A percentile compares a stretch with the other conserved stretches of the same genome.
These are phyloP conservation scores for Monochamus alternatus DNA, from an alignment of 2,888 invertebrate genomes.

Conservation along the genomic window DNA sequence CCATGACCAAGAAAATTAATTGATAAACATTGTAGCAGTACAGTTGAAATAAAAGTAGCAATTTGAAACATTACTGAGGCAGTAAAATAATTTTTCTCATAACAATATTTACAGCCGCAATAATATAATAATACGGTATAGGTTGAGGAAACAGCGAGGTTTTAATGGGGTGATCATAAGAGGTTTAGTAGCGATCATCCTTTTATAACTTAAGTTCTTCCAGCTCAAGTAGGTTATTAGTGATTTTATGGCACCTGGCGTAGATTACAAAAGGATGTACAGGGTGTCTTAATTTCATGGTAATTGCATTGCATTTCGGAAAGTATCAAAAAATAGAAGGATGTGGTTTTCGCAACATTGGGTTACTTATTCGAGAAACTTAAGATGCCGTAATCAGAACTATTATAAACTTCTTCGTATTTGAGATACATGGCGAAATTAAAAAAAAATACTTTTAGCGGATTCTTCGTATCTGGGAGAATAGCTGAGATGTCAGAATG, in stretches of 20 bases:
- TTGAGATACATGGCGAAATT: too few relatives aligned
- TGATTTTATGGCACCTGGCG: slow-evolving; percentile 10
- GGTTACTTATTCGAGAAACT: too few relatives aligned
- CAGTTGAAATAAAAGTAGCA: not conserved
- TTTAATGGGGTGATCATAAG: not conserved
- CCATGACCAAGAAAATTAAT: not conserved
- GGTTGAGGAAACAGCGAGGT: not conserved
- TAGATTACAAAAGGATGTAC: not conserved
- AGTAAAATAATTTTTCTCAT: slow-evolving; percentile 4
- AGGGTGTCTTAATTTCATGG: not conserved
- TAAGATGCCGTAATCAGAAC: too few relatives aligned
- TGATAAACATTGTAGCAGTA: not conserved
- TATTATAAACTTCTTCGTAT: too few relatives aligned
- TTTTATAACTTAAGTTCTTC: slow-evolving; percentile 17
- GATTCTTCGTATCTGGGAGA: too few relatives aligned
- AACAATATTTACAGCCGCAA: not conserved
- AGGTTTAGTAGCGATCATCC: slow-evolving; percentile 8
- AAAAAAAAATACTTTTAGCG: too few relatives aligned
- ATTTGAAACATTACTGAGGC: not conserved
- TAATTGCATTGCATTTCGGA: too few relatives aligned
- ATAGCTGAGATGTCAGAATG: too few relatives aligned
- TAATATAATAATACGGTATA: not conserved
- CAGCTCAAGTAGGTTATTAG: slow-evolving; percentile 10
- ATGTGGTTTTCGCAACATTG: too few relatives aligned
- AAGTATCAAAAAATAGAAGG: too few relatives aligned